These are phyloP conservation scores for Syngnathus rostellatus DNA, from an alignment of 2,797 vertebrate species.

Conservation along the genomic window DNA sequence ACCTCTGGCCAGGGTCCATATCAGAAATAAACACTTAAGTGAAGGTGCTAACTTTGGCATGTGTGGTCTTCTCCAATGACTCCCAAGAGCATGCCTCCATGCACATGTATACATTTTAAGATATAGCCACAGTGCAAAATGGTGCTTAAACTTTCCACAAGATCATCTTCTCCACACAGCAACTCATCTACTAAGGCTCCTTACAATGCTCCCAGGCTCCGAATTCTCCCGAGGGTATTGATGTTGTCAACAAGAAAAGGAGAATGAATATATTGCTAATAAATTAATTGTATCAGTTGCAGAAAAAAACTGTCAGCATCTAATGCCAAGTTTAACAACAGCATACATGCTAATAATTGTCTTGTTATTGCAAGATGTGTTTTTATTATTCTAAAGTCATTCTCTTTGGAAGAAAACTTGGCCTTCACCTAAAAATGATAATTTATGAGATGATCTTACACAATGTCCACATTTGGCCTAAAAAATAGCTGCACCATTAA, in stretches of 20 bases:
- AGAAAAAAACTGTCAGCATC: constrained; percentile 13
- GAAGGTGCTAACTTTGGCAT: constrained; percentile 40
- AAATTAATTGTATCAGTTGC: constrained; percentile 18
- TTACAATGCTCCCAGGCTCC: constrained; percentile 29
- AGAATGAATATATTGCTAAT: constrained; percentile 36
- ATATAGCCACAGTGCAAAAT: constrained; percentile 51
- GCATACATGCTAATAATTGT: constrained; percentile 7
- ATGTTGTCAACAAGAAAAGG: constrained; percentile 40
- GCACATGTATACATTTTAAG: constrained; percentile 41
- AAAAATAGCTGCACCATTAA: not conserved
- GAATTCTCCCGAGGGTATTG: constrained; percentile 14
- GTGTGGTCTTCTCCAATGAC: constrained; percentile 51
- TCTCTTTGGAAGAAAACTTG: constrained; percentile 10
- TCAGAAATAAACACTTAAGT: constrained; percentile 38
- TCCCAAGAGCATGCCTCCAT: constrained; percentile 16
- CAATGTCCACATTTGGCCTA: constrained; percentile 1
- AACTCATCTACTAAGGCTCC: constrained; percentile 22
- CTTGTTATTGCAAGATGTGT: constrained; percentile 16
- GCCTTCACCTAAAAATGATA: constrained; percentile 9
- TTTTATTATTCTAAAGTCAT: constrained; percentile 6
- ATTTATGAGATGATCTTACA: constrained; percentile 16
- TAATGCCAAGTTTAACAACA: constrained; percentile 1
- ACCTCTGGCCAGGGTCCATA: constrained; percentile 21
- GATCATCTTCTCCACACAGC: constrained; percentile 27
- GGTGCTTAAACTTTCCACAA: constrained; percentile 61